A percentile compares a stretch with the other conserved stretches of the same genome.
Conservation (phyloP, 2,797 vertebrate genomes). For the Malurus leucopterus region DNA sequence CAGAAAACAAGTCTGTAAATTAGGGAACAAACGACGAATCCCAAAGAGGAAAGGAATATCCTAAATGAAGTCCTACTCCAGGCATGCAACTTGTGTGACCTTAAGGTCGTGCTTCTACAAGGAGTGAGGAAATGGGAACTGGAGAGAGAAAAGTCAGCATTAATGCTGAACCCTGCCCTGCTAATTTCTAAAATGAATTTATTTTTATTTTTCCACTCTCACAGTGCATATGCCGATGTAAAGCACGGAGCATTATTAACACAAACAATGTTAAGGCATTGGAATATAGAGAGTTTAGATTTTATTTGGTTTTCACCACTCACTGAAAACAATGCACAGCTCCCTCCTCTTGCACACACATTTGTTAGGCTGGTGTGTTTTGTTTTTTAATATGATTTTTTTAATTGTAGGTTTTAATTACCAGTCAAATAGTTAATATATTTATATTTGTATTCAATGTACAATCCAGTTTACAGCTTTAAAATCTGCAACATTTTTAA, state of each 20-base stretch:
- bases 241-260: neutral
- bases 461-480: neutral
- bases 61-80: neutral
- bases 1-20: constrained; percentile 19
- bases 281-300: neutral
- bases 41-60: neutral
- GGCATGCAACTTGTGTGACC: neutral
- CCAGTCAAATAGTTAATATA: neutral
- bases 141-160: neutral
- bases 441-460: neutral
- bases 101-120: neutral
- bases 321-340: neutral
- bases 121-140: neutral
- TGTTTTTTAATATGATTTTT: neutral
- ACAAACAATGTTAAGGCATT: neutral
- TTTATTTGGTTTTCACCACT: neutral
- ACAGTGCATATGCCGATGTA: neutral
- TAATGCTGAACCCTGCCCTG: neutral
- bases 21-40: neutral
- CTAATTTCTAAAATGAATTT: neutral
- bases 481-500: neutral
- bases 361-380: neutral
- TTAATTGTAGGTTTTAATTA: neutral
- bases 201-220: neutral
- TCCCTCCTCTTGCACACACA: neutral